Base-by-base conservation (phyloP, 2,113 vertebrate species). In the Tursiops truncatus region DNA sequence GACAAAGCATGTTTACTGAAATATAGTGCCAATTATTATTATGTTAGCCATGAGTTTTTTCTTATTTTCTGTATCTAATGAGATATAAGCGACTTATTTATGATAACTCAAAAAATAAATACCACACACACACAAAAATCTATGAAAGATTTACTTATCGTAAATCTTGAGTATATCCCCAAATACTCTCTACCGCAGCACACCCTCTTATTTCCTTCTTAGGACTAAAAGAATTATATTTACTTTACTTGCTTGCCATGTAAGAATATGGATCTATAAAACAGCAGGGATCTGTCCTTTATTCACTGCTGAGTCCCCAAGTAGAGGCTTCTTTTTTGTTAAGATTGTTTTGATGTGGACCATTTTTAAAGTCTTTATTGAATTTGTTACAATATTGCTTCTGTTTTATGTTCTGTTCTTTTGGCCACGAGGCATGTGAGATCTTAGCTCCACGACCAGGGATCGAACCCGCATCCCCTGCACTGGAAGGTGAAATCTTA, bases 61-160 rank as follows among this genome's bases (percentile, higher is more conserved):
- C 12, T 58, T 96, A 4, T 77, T 89, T 87, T 92, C 33, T 96
- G 17, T 82, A 96, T 25, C 50, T 90, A 90, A 56, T 79, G 53
- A 94, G 38, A 73, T 70, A 77, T 38, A 44, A 41, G 41, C 25
- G 20, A 90, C 18, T 89, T 94, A 90, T 21, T 65, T 62, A 91
- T 36, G 9, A 53, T 74, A 80, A 79, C 28, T 36, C 11, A 84
- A 96, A 96, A 87, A 73, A 36, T 12, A 58, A 73, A 36, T 12
- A 58, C 1, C 25, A 79, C 13, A 62, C 6, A 62, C 6, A n/a
- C 28, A 12, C 15, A 82, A 20, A 62, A 62, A 31, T 31, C 25
- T 41, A 82, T 26, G 25, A 82, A 82, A 82, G 56, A 31, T 58
- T 67, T 68, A 23, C 21, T 80, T 68, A 26, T 53, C 26, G 83